These are phyloP conservation scores for Torymus texanus DNA, from an alignment of 2,888 invertebrate genomes.

Conservation along the genomic window DNA sequence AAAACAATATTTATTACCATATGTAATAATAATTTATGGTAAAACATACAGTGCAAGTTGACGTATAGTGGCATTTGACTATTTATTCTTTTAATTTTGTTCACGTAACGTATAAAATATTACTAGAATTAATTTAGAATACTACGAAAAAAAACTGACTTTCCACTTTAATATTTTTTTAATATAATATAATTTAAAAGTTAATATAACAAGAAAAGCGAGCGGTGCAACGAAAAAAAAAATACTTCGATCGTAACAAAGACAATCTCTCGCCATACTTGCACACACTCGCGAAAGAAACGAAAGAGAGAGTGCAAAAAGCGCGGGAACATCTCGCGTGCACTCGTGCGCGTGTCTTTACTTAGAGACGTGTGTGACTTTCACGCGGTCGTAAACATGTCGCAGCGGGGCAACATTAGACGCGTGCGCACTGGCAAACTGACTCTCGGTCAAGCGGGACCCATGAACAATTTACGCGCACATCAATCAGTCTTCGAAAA, in stretches of 20 bases:
- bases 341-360: neutral
- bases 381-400: slow-evolving; percentile 53
- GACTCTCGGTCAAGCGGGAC: slow-evolving; percentile 27
- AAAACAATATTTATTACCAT: no score
- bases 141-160: no score
- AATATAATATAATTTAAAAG: no score
- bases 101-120: no score
- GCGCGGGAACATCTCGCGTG: slow-evolving; percentile 40
- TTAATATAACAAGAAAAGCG: neutral
- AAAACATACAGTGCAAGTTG: no score
- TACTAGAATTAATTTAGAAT: no score
- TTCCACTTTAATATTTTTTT: no score
- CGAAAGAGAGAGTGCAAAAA: slow-evolving; percentile 40
- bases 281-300: neutral
- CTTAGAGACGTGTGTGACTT: slow-evolving; percentile 44
- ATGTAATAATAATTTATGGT: no score
- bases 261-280: neutral
- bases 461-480: slow-evolving; percentile 32
- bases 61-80: no score
- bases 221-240: neutral
- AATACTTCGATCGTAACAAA: neutral
- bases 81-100: no score
- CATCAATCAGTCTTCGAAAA: slow-evolving; percentile 50
- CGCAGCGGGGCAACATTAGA: slow-evolving; percentile 43
- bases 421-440: neutral